Evolutionary conservation across 1,140 invertebrate genomes (phyloP), one percentile per base, ranked within the genome.

Genomic region (Bombus impatiens): DNA sequence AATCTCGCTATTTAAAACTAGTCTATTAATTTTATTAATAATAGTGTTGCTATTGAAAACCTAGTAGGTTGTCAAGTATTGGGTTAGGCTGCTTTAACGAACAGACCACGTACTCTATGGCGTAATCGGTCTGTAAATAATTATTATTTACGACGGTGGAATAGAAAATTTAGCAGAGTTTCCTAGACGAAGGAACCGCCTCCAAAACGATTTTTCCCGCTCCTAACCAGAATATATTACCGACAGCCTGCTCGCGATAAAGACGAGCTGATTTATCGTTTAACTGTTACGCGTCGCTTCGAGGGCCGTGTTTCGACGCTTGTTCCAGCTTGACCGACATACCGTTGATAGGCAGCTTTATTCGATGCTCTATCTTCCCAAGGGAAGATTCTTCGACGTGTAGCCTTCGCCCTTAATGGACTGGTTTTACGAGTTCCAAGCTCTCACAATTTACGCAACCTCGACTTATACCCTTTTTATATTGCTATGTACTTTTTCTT

Each of bases 251-350:
- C 71, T 37, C 59, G 53, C 40, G 78, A 86, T 86, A 82, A 86
- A 86, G 22, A 42, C 78, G 12, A 57, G n/a, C 71, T 86, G 84
- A 86, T 86, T 86, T 86, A 86, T 86, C 84, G 84, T 76, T 75
- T 59, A 82, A 82, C 78, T 44, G 71, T 75, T 68, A 75, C 68
- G n/a, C 70, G n/a, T 59, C 57, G 70, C 78, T 76, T 37, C 44
- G n/a, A 57, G 70, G 62, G 13, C 44, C 57, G 57, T 53, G 42
- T 18, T 62, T 13, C 72, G 71, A 67, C 42, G 35, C 81, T 83
- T 78, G 75, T 75, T 78, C 68, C 57, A 70, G 44, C 76, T 82
- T 76, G 70, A 82, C 78, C 78, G 78, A 82, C 78, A 75, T 75
- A 86, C 35, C 82, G 71, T 59, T 67, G 84, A 85, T 85, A 80